Evolutionary conservation across 2,113 vertebrate species (phyloP), one percentile per base, ranked within the genome.

Genomic region (Urocynchramus pylzowi): DNA sequence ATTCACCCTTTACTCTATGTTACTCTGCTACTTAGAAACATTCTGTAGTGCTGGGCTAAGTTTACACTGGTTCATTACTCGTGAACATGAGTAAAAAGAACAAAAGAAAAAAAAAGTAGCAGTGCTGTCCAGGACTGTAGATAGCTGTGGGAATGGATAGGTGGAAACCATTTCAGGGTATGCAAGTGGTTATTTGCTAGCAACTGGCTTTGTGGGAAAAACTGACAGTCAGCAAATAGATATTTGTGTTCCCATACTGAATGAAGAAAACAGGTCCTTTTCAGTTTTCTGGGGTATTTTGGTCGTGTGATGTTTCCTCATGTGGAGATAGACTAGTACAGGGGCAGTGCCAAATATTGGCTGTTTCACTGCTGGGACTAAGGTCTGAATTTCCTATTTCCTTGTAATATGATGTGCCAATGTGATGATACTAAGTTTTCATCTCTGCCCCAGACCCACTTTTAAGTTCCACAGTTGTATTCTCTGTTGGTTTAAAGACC

Each of bases 71-170:
- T 12, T 88, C 5, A 5, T 84, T 86, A 42, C 35, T 42, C 68
- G 20, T 78, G 31, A 49, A 15, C 13, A 0, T 47, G 31, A 83
- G 21, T 74, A 42, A 75, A 63, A 92, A 37, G 12, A 88, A 10
- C 4, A 67, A 15, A 8, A 24, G 8, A 15, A 23, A 1, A 17
- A 1, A 1, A 11, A 16, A 9, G 11, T 16, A 67, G 4, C 16
- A 37, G 0, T 30, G 19, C 22, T 50, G 1, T 53, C 27, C 19
- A 56, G 53, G 53, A 45, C 53, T 89, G 41, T 27, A 37, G 30
- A 8, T 57, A 45, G 14, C 42, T 69, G 30, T 53, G 50, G 26
- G 24, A 70, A 21, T 54, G 18, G 45, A n/a, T 6, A 60, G 22
- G 4, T 60, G 42, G 52, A 63, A 65, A 33, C 63, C 12, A 6